These are phyloP conservation scores for Triplophysa rosa DNA, from an alignment of 2,113 vertebrate genomes.

Conservation along the genomic window DNA sequence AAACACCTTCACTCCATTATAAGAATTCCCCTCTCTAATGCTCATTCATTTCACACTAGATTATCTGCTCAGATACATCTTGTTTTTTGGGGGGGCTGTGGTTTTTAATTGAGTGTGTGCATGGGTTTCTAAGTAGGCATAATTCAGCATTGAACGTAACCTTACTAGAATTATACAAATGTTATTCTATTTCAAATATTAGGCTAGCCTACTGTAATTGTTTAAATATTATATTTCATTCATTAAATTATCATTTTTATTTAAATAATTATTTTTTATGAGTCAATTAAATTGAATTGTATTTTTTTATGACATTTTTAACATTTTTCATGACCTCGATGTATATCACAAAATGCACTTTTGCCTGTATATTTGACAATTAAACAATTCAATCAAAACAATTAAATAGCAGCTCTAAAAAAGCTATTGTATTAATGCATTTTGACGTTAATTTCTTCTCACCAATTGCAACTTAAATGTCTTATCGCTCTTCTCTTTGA, in stretches of 20 bases:
- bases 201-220: too few species aligned
- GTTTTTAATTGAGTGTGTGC: conserved; percentile 77
- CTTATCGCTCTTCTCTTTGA: conserved; percentile 37
- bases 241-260: too few species aligned
- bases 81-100: conserved; percentile 65
- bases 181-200: too few species aligned
- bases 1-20: conserved; percentile 65
- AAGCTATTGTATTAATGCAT: neutral
- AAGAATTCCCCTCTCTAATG: conserved; percentile 69
- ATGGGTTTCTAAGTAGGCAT: conserved; percentile 63
- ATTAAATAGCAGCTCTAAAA: neutral
- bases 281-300: too few species aligned
- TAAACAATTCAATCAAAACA: neutral
- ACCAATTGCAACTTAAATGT: conserved; percentile 71
- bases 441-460: conserved; percentile 60
- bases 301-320: too few species aligned
- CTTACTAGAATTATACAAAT: neutral
- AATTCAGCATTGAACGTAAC: conserved; percentile 71
- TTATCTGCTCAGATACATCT: conserved; percentile 76
- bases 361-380: too few species aligned
- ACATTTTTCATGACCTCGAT: too few species aligned
- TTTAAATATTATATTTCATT: too few species aligned
- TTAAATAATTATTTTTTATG: too few species aligned
- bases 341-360: too few species aligned
- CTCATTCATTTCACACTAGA: conserved; percentile 80